Conservation (phyloP, 35 echinoderm and acorn worm species). For the Eucidaris tribuloides region DNA sequence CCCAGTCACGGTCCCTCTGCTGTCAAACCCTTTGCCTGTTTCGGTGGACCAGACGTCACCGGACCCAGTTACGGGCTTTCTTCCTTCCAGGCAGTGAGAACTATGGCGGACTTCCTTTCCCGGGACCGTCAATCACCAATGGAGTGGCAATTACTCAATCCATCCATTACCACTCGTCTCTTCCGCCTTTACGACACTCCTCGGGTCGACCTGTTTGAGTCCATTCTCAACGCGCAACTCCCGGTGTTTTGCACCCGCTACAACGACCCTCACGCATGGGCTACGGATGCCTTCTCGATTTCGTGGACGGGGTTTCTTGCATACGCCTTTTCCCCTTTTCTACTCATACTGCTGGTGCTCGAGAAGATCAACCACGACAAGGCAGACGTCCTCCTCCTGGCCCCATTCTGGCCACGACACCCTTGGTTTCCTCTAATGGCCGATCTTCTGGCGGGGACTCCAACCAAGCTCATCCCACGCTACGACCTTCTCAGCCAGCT, state of each 20-base stretch:
- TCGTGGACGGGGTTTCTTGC: conserved; percentile 23
- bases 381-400: not conserved
- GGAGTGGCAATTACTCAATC: conserved; percentile 2
- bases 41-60: not conserved
- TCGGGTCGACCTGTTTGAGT: conserved; percentile 17
- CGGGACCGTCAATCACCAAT: not conserved
- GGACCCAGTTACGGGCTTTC: not conserved
- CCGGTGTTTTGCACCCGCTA: not conserved
- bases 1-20: not conserved
- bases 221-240: not conserved
- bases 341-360: conserved; percentile 15
- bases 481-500: not conserved
- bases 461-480: not conserved
- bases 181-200: not conserved
- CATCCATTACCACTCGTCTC: not conserved
- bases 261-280: conserved; percentile 14
- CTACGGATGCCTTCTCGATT: conserved; percentile 41
- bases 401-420: not conserved
- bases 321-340: conserved; percentile 51
- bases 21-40: not conserved
- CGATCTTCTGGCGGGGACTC: not conserved
- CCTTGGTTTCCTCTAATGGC: not conserved
- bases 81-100: conserved; percentile 4
- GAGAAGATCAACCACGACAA: not conserved
- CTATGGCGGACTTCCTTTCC: conserved; percentile 42